phyloP scores from a whole-genome alignment of 2,113 vertebrate genomes.

The Malurus elegans region DNA sequence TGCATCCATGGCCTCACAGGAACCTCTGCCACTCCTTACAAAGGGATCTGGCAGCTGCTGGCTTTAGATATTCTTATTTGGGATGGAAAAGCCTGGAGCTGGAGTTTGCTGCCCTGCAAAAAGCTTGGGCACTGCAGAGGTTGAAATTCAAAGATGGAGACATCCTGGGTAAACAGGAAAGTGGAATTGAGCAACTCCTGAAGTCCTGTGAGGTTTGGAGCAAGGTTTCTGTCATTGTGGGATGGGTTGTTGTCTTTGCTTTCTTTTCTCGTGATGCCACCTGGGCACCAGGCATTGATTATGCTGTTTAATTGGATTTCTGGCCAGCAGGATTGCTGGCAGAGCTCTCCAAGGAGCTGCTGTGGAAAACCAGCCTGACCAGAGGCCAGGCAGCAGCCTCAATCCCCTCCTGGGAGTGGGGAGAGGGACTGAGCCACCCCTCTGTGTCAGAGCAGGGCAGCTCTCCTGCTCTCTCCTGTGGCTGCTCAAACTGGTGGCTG shows the following conservation, averaged over 20 bases:
- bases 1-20: rapidly evolving
- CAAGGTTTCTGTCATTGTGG: neutral
- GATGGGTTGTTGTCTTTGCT: neutral
- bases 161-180: rapidly evolving
- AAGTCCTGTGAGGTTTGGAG: rapidly evolving
- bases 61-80: rapidly evolving
- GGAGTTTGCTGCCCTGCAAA: neutral
- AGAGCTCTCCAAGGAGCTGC: neutral
- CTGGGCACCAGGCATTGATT: neutral
- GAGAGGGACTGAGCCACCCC: neutral
- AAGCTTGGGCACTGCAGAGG: no score
- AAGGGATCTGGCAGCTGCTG: neutral
- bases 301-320: neutral
- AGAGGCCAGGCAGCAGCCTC: neutral
- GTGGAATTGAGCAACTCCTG: neutral
- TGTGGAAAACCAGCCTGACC: neutral
- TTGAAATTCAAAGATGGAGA: neutral
- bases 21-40: neutral
- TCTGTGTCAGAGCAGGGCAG: neutral
- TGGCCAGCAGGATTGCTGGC: neutral
- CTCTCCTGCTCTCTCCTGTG: neutral
- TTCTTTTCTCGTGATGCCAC: neutral
- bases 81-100: neutral
- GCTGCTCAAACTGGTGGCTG: neutral
- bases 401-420: neutral